Base-by-base conservation (phyloP, 1,140 invertebrate species). In the Eriosoma lanigerum region DNA sequence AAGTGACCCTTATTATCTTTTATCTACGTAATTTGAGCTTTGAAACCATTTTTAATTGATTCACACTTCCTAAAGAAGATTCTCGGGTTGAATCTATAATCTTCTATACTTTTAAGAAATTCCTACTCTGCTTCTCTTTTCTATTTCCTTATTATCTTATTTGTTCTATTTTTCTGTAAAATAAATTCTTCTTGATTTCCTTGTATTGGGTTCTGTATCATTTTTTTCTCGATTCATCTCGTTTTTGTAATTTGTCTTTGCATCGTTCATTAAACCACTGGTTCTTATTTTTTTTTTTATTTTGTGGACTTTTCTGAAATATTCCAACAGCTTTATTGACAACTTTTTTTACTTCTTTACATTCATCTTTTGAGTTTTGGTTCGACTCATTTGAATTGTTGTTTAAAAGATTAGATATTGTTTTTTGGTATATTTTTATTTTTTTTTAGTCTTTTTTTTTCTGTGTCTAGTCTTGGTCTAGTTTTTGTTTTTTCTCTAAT, bases 1-100 rank as follows among this genome's bases (percentile, higher is more conserved):
- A 60, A 60, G 58, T 60, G 58, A 12, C 58, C 58, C n/a, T n/a
- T n/a, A n/a, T n/a, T n/a, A n/a, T n/a, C n/a, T n/a, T n/a, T n/a
- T n/a, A n/a, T n/a, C n/a, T n/a, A n/a, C n/a, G n/a, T n/a, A n/a
- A n/a, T n/a, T n/a, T n/a, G n/a, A n/a, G n/a, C n/a, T n/a, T n/a
- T 60, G 58, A 60, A 60, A 60, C 58, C 21, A 12, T 60, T 60
- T 60, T 60, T 60, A 60, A 60, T 60, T 60, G 58, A 60, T 60
- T 60, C 24, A 60, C 58, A 60, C 24, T 60, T 60, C 24, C 58
- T 60, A 60, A 60, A 60, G 58, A 60, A 60, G 21, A 21, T 60
- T 60, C 21, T 60, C 19, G 58, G 58, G 58, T 60, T 60, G 4
- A 60, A 60, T 60, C 58, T 24, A 60, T 60, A 60, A 24, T 60